Evolutionary conservation across 1,140 invertebrate genomes (phyloP), one percentile per base, ranked within the genome.

Genomic region (Probaryconus sp.): DNA sequence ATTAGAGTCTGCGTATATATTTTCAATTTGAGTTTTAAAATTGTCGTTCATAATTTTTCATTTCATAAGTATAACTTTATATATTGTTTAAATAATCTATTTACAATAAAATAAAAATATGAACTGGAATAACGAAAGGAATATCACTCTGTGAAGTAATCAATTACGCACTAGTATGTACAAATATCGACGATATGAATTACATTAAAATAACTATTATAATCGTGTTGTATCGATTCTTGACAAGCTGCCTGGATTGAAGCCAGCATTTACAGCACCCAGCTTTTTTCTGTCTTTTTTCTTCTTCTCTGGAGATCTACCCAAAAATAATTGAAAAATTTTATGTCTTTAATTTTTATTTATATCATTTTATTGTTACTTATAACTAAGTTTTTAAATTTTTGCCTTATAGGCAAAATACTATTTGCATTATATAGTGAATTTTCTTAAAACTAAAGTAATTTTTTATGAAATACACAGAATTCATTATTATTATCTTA

Each of bases 141-240:
- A 26, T 21, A 14, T 45, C 10, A 10, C 11, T 7, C 6, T 2
- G n/a, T 5, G 20, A 26, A 35, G 42, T 61, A 42, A 10, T 26
- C 50, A 35, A 63, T 26, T 64, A 65, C 65, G 55, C 67, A 55
- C 61, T n/a, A 72, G 64, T 77, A 73, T 77, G 51, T 70, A 73
- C 65, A 74, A 70, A 45, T 88, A 56, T 81, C 93, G 89, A 84
- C 92, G 79, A 89, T 92, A 70, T 94, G 93, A 93, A 93, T 94
- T 24, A 94, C 93, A 78, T 91, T 93, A 6, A 37, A 38, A 21
- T 18, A 5, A 43, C 7, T 28, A 28, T 71, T 87, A 88, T 80
- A 88, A 84, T 78, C 79, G 79, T 5, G 85, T 88, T 2, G 81
- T 86, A 26, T 88, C 86, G 26, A 87, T 83, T 64, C 79, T 84